Percentiles rank a stretch among this genome's conserved stretches.
Evolutionary conservation across 1,140 invertebrate genomes (phyloP).

Genomic region (Apocrypta bakeri): DNA sequence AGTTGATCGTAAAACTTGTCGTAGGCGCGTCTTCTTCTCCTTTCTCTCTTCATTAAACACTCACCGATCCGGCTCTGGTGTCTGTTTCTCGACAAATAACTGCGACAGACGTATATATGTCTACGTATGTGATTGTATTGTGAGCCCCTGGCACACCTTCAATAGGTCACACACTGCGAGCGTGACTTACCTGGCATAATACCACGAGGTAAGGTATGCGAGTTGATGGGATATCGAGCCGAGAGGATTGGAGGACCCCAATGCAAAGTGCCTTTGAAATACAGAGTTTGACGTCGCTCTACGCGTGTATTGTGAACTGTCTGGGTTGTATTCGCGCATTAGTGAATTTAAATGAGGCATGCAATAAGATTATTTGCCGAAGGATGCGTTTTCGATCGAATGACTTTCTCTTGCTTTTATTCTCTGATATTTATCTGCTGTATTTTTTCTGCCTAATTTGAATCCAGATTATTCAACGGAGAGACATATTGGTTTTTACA

Average conservation of each 20-base stretch:
- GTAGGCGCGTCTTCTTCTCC: neutral
- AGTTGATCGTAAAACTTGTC: neutral
- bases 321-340: too few relatives aligned
- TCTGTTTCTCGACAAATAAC: constrained; percentile 34
- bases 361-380: neutral
- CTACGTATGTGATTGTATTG: neutral
- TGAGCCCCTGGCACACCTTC: neutral
- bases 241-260: neutral
- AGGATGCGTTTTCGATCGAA: neutral
- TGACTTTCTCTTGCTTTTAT: too few relatives aligned
- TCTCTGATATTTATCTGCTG: too few relatives aligned
- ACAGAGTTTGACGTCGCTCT: neutral
- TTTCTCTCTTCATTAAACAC: constrained; percentile 27
- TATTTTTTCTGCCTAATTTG: too few relatives aligned
- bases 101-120: neutral
- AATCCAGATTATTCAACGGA: too few relatives aligned
- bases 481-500: too few relatives aligned
- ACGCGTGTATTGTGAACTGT: neutral
- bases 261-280: neutral
- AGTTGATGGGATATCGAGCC: neutral
- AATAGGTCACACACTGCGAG: neutral
- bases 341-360: too few relatives aligned
- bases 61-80: neutral
- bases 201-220: neutral
- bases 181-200: constrained; percentile 3